phyloP scores from a whole-genome alignment of 2,888 invertebrate genomes.

The Chromoteleia sp. region DNA sequence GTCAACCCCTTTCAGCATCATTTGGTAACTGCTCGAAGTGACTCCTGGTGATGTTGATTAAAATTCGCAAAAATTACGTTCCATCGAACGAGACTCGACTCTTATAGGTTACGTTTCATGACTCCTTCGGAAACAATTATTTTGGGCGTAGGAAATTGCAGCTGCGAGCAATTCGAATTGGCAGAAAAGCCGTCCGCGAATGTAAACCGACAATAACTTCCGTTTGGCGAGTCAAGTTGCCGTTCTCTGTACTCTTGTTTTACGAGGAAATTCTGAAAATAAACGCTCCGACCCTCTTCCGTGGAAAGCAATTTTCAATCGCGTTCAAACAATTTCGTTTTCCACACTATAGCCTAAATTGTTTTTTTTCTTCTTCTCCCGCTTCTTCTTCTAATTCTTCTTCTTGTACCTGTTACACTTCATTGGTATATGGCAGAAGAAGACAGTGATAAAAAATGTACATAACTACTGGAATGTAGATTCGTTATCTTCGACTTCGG shows the following conservation, averaged over 20 bases:
- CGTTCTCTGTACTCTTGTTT: conserved; percentile 71
- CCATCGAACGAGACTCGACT: conserved; percentile 25
- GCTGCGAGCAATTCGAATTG: conserved; percentile 59
- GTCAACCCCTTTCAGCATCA: too few species aligned
- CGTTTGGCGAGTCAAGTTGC: conserved; percentile 69
- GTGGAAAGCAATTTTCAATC: conserved; percentile 44
- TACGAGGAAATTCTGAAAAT: conserved; percentile 75
- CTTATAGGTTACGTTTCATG: conserved; percentile 34
- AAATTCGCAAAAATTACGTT: conserved; percentile 1
- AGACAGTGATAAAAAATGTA: conserved; percentile 1
- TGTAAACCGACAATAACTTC: conserved; percentile 73
- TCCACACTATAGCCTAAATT: conserved; percentile 23
- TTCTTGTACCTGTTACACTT: too few species aligned
- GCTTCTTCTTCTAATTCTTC: neutral
- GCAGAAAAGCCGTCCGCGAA: conserved; percentile 58
- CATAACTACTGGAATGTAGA: conserved; percentile 36
- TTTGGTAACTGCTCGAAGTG: neutral
- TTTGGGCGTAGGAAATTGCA: conserved; percentile 55
- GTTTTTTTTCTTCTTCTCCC: neutral
- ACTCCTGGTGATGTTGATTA: conserved; percentile 40
- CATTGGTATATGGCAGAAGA: too few species aligned
- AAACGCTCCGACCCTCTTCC: conserved; percentile 52
- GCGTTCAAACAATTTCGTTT: conserved; percentile 33
- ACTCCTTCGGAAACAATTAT: conserved; percentile 54
- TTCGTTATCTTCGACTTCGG: conserved; percentile 14